Evolutionary conservation across 2,113 vertebrate genomes (phyloP).

Genomic region (Mohoua ochrocephala): DNA sequence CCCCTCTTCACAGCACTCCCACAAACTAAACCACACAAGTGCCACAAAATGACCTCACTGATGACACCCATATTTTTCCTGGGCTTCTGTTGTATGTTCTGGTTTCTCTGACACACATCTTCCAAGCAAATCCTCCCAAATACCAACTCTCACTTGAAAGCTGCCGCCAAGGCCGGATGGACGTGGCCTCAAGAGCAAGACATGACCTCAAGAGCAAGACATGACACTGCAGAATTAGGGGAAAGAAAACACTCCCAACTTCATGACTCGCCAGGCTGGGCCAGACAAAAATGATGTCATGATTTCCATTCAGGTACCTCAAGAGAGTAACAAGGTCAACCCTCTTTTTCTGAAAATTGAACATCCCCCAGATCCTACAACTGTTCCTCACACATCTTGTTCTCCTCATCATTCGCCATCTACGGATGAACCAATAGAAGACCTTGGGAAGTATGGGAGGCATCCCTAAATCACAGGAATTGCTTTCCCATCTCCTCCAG

Average conservation of each 20-base stretch:
- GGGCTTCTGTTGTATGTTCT: rapidly evolving
- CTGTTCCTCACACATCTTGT: rapidly evolving
- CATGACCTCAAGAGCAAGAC: not conserved
- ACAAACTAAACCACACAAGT: not conserved
- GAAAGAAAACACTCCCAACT: not conserved
- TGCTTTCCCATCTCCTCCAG: rapidly evolving
- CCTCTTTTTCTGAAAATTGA: not conserved
- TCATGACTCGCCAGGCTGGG: not conserved
- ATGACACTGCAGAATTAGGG: not conserved
- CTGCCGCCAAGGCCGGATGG: not conserved
- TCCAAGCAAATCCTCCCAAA: not conserved
- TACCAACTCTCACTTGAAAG: not conserved
- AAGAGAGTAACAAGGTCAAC: too few relatives aligned
- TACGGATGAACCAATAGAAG: not conserved
- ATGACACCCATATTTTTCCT: not conserved
- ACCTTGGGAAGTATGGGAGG: rapidly evolving
- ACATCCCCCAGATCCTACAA: rapidly evolving
- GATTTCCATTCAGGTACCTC: not conserved
- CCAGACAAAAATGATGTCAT: not conserved
- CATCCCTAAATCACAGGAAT: not conserved
- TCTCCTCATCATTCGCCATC: not conserved
- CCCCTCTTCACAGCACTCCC: not conserved
- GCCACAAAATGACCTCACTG: not conserved
- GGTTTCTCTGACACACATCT: not conserved
- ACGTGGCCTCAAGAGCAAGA: not conserved